Evolutionary conservation across 1,140 invertebrate genomes (phyloP), one percentile per base, ranked within the genome.

Genomic region (Zaprionus davidi): DNA sequence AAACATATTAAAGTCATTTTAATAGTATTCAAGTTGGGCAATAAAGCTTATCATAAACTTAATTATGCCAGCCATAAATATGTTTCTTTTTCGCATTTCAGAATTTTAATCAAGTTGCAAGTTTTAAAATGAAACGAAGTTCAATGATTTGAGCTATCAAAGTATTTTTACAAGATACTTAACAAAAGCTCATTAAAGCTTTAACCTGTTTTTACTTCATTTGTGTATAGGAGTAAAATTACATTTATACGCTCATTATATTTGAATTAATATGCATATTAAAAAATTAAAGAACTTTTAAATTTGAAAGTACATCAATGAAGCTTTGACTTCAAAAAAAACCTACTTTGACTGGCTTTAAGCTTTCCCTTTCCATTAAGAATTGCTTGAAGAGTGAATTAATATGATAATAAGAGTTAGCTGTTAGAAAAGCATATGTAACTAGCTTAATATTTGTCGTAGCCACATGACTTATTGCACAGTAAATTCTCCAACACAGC

Each of bases 101-200:
- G 41, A 17, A 46, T 46, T 46, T 17, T 17, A 46, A 17, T 46
- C n/a, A 46, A 17, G 3, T 17, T 46, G 41, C 41, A 46, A 46
- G 2, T 17, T 17, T 17, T 46, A 3, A n/a, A 24, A 51, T 24
- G 22, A 22, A 51, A 11, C 12, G 1, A 20, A 5, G 46, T 51
- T 51, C 46, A 51, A 24, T 24, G 20, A 22, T 20, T 51, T 51
- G 6, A n/a, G 41, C 15, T 3, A 11, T 17, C 6, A 46, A 46
- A 41, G 15, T 41, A n/a, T 41, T 15, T 41, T 41, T 7, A 41
- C 6, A n/a, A n/a, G 41, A 34, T 34, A 34, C 3, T n/a, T 11
- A 17, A 22, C 17, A 20, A 17, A 31, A 56, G 17, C 53, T 56
- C 53, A 56, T 56, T 56, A 56, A 56, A 56, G 53, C 53, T 26